Evolutionary conservation across 2,888 invertebrate genomes (phyloP), one percentile per base, ranked within the genome.

Genomic region (Oasisia sp.): DNA sequence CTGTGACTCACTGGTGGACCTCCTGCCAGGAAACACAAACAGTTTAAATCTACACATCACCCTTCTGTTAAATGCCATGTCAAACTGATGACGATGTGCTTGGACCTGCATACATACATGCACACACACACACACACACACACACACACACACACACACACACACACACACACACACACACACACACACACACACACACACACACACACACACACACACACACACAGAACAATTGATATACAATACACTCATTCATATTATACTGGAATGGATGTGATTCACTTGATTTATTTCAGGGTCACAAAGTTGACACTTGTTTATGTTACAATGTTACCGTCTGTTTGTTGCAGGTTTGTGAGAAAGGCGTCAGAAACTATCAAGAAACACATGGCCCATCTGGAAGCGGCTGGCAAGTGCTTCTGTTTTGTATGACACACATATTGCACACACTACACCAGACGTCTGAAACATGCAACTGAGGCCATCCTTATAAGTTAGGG

Each of bases 321-420:
- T 50, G 5, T 50, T 12, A 50, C 14, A 50, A 50, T 50, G 9
- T 50, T 50, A 9, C 89, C 32, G 89, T 92, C 89, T 91, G 92
- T 45, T 74, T 92, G 92, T 93, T 94, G 38, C 92, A 94, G 94
- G 92, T 95, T 95, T 93, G 95, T 95, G 90, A 95, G 95, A 92
- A 96, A 96, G 94, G 96, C 96, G 14, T 95, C 96, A 32, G 95
- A 97, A 98, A 96, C 98, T 97, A 95, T 98, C 98, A 0, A 98
- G 98, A 0, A 98, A 98, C 96, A 98, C 98, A 92, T 93, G 90
- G 92, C 92, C 5, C 92, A 92, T 38, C 7, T 96, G 98, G 94
- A 98, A 98, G 95, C 97, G 97, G 95, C 98, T 98, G 98, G 98
- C 5, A 91, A 94, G 93, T 91, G 27, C 27, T 74, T 12, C 2